Conservation (phyloP, 2,888 invertebrate species). For the Napeogenes inachia region DNA sequence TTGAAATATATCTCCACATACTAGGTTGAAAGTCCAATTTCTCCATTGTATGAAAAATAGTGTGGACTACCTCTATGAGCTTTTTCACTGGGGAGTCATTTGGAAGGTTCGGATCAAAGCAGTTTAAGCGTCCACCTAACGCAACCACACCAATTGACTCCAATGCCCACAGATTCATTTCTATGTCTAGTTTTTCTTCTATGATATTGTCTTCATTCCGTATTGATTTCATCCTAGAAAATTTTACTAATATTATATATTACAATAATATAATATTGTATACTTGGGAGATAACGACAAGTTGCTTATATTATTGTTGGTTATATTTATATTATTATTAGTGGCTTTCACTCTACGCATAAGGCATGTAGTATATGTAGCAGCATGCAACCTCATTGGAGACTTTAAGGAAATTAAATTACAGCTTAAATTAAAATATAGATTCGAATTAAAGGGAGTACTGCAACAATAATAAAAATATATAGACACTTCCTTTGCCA, state of each 20-base stretch:
- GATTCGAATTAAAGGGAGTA: too few relatives aligned
- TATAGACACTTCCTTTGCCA: too few relatives aligned
- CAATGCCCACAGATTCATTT: conserved; percentile 80
- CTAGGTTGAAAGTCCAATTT: conserved; percentile 52
- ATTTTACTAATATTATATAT: not conserved
- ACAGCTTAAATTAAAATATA: too few relatives aligned
- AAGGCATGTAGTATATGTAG: too few relatives aligned
- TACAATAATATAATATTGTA: too few relatives aligned
- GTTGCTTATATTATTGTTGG: too few relatives aligned
- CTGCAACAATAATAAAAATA: too few relatives aligned
- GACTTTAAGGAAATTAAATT: too few relatives aligned
- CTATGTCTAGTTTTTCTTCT: conserved; percentile 71
- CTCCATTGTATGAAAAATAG: conserved; percentile 44
- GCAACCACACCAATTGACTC: conserved; percentile 73
- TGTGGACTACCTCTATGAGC: conserved; percentile 53
- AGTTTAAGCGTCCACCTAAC: conserved; percentile 57
- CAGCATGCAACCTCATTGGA: too few relatives aligned
- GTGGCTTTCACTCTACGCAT: too few relatives aligned
- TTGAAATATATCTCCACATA: conserved; percentile 49
- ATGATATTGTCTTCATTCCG: conserved; percentile 74
- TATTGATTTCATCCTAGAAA: conserved; percentile 70
- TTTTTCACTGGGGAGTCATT: conserved; percentile 52
- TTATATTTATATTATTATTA: too few relatives aligned
- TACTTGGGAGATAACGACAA: too few relatives aligned
- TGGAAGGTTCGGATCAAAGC: conserved; percentile 49